Conservation (phyloP, 2,113 vertebrate species). For the Thalassarche chlororhynchos region DNA sequence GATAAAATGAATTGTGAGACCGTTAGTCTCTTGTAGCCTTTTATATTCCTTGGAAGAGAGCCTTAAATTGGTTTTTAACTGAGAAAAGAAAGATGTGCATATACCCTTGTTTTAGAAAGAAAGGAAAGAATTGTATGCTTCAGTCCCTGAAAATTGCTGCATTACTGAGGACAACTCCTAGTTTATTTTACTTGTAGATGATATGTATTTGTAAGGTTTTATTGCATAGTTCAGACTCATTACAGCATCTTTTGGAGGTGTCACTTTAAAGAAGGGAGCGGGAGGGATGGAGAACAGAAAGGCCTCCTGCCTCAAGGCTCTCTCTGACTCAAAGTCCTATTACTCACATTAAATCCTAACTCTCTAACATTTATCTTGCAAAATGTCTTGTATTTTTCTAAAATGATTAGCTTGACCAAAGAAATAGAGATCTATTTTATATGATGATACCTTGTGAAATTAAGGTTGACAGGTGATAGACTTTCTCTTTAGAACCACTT, state of each 20-base stretch:
- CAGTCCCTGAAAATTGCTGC: not conserved
- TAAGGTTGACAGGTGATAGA: conserved; percentile 13
- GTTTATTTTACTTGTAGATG: not conserved
- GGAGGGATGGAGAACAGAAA: not conserved
- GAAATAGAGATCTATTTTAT: conserved; percentile 12
- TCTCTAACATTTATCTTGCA: not conserved
- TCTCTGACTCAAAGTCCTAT: not conserved
- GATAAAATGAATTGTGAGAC: not conserved
- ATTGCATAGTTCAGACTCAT: not conserved
- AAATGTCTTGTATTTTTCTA: not conserved
- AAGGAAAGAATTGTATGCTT: not conserved
- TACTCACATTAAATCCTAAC: not conserved
- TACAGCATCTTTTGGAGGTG: not conserved
- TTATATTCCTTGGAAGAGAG: not conserved
- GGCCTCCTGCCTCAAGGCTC: not conserved
- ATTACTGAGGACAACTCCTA: not conserved
- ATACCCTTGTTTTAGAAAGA: not conserved
- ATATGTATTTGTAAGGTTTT: not conserved
- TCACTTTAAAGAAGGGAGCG: not conserved
- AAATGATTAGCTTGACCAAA: not conserved
- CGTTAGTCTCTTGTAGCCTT: not conserved
- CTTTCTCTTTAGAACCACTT: conserved; percentile 26
- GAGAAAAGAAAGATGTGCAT: not conserved
- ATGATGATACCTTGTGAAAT: conserved; percentile 17
- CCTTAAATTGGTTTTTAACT: not conserved